These are phyloP conservation scores for Drosophila ambigua DNA, from an alignment of 1,140 invertebrate species.

Conservation along the genomic window DNA sequence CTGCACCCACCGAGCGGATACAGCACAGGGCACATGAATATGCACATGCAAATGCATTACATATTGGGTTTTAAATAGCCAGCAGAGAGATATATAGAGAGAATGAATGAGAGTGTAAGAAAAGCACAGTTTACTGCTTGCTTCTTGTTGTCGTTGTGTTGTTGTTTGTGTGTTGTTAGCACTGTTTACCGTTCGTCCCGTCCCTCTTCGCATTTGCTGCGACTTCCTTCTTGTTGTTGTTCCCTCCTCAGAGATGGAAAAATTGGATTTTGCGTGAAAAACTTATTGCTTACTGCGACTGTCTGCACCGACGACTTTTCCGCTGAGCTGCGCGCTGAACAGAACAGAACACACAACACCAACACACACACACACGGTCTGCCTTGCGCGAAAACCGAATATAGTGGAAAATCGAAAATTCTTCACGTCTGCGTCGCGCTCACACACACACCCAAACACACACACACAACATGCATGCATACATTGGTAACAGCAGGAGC, in stretches of 20 bases:
- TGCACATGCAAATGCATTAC: not conserved
- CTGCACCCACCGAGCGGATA: too few relatives aligned
- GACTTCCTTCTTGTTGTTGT: constrained; percentile 4
- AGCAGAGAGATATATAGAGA: too few relatives aligned
- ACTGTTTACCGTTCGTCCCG: too few relatives aligned
- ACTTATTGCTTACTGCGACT: constrained; percentile 47
- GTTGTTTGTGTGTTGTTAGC: too few relatives aligned
- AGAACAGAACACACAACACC: constrained; percentile 13
- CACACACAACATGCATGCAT: constrained; percentile 17
- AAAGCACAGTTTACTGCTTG: too few relatives aligned
- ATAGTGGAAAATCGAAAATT: constrained; percentile 87
- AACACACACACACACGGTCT: constrained; percentile 6
- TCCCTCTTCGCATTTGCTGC: too few relatives aligned
- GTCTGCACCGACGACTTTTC: constrained; percentile 46
- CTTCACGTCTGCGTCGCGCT: constrained; percentile 89
- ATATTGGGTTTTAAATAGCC: too few relatives aligned
- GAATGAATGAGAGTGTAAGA: too few relatives aligned
- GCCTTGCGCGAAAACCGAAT: not conserved
- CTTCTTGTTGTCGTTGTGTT: too few relatives aligned
- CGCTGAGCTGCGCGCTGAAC: constrained; percentile 39
- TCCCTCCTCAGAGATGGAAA: constrained; percentile 16
- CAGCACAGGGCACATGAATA: constrained; percentile 3
- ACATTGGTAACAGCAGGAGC: not conserved
- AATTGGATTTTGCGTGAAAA: constrained; percentile 50
- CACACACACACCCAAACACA: constrained; percentile 1